Conservation (phyloP, 2,113 vertebrate genomes). For the Plotosus lineatus region DNA sequence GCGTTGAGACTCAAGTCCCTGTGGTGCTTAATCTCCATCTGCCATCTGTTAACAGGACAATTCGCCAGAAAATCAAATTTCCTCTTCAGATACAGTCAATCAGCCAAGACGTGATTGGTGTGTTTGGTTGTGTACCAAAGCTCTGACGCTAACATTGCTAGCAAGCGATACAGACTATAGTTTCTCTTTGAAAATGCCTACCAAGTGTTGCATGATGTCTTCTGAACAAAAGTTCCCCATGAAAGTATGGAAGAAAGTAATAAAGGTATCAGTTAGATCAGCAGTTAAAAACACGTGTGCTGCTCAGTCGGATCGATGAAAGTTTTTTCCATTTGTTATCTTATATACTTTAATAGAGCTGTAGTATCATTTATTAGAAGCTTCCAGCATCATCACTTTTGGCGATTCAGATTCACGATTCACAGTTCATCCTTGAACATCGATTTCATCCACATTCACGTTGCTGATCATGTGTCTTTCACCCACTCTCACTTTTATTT, state of each 20-base stretch:
- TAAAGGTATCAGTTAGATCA: neutral
- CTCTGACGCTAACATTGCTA: neutral
- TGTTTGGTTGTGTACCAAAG: neutral
- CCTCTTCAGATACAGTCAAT: neutral
- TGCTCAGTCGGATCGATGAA: no score
- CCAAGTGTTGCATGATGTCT: neutral
- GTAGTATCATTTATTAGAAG: no score
- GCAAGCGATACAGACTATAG: neutral
- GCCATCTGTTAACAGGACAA: neutral
- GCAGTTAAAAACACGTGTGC: neutral
- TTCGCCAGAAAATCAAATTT: slow-evolving; percentile 1
- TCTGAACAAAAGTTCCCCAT: neutral
- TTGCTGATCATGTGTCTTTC: no score
- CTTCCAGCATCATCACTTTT: no score
- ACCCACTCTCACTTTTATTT: no score
- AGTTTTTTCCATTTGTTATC: no score
- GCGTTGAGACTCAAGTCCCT: neutral
- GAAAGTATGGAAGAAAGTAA: neutral
- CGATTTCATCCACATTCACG: no score
- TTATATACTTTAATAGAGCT: no score
- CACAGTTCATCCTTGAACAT: no score
- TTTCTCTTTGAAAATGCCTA: neutral
- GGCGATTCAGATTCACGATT: no score
- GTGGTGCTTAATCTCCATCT: neutral
- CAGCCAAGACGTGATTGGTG: neutral